These are phyloP conservation scores for Xyliphius kryptos DNA, from an alignment of 2,113 vertebrate species.

Conservation along the genomic window DNA sequence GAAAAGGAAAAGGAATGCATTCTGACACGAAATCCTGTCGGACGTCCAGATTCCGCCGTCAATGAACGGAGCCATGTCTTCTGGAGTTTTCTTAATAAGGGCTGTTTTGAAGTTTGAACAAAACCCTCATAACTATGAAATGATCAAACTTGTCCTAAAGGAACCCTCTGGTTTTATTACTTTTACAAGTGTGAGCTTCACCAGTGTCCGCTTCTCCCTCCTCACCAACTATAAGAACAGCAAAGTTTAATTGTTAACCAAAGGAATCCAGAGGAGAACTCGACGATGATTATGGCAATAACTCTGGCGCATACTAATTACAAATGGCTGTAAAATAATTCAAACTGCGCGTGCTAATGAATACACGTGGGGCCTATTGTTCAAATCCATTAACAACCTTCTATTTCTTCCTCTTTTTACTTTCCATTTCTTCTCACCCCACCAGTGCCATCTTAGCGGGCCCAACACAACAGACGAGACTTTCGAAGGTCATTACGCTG, in stretches of 20 bases:
- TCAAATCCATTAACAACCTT: constrained; percentile 70
- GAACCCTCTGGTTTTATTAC: constrained; percentile 65
- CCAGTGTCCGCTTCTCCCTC: constrained; percentile 60
- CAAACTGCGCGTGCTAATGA: constrained; percentile 71
- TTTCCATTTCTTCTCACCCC: constrained; percentile 48
- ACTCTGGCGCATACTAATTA: constrained; percentile 71
- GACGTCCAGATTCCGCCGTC: too few relatives aligned
- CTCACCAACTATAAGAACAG: constrained; percentile 40
- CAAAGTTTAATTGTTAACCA: constrained; percentile 60
- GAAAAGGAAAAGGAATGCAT: too few relatives aligned
- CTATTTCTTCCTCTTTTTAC: constrained; percentile 56
- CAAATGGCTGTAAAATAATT: constrained; percentile 71
- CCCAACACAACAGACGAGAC: constrained; percentile 53
- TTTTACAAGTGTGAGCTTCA: constrained; percentile 63
- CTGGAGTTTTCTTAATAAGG: too few relatives aligned
- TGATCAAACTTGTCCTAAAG: constrained; percentile 66
- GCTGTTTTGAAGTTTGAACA: constrained; percentile 59
- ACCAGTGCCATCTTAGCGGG: constrained; percentile 51
- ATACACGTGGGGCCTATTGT: constrained; percentile 68
- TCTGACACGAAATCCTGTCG: too few relatives aligned
- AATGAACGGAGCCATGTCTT: too few relatives aligned
- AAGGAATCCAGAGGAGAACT: constrained; percentile 60
- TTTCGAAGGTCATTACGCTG: constrained; percentile 59
- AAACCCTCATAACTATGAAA: constrained; percentile 61
- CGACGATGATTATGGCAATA: constrained; percentile 64